Evolutionary conservation across 2,888 invertebrate genomes (phyloP), one percentile per base, ranked within the genome.

Genomic region (Sarcophaga carnaria): DNA sequence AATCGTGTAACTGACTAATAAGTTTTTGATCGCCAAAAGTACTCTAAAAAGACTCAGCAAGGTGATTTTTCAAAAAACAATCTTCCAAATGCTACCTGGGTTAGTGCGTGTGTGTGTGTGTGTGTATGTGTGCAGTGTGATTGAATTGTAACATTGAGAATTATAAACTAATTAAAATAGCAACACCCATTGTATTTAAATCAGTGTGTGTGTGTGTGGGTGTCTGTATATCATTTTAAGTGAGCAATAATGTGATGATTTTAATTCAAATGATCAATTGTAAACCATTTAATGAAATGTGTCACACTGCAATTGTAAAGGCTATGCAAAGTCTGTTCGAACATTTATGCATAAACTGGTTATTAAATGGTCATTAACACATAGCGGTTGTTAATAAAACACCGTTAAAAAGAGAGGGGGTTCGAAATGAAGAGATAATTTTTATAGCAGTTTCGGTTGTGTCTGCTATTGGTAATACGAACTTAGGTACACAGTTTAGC

Each of bases 161-260:
- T 60, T 70, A 75, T 76, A 14, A 63, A 20, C 64, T 79, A 84
- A 84, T 80, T 84, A 72, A 62, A 72, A 60, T 8, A 60, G 27
- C 8, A 64, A 81, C 76, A 81, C 45, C 70, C 63, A 62, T 59
- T 67, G 10, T 64, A 14, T 54, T 3, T 54, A 54, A 17, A 14
- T 54, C 14, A 54, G 0, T 54, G 54, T 17, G 6, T 59, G 17
- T 59, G 4, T 59, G 67, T 67, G 59, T 10, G 45, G 3, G 3
- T 66, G 47, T n/a, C 8, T 17, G 12, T 47, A 47, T 47, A 25
- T 25, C 22, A 63, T 54, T 25, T 63, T 70, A 20, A 63, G 70
- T 70, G 17, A 25, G 27, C 47, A 20, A 47, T 62, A 47, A 54
- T 17, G 1, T 14, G 2, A 37, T 47, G 47, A 69, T 60, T 17